Percentiles rank a stretch among this genome's conserved stretches.
Conservation (phyloP, 2,113 vertebrate genomes). For the Poicephalus gulielmi region DNA sequence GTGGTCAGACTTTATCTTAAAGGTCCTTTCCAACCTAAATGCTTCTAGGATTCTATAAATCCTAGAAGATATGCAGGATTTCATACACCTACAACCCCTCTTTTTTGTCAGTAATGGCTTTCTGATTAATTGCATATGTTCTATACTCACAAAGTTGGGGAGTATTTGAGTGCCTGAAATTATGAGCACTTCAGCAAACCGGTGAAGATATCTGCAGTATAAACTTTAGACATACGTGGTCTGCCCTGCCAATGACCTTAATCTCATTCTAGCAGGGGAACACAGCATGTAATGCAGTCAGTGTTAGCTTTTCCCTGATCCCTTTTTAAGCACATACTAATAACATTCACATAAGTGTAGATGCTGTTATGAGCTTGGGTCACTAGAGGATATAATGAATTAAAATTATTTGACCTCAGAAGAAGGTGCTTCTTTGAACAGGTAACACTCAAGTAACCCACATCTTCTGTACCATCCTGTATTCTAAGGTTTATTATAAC, state of each 20-base stretch:
- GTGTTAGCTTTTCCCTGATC: not conserved
- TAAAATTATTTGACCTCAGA: not conserved
- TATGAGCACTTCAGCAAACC: not conserved
- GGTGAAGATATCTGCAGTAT: not conserved
- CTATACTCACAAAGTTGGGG: not conserved
- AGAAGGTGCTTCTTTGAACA: not conserved
- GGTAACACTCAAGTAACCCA: not conserved
- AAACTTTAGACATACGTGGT: not conserved
- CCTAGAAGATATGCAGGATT: not conserved
- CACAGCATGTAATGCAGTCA: not conserved
- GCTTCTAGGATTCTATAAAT: not conserved
- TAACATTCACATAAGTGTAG: not conserved
- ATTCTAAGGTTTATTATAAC: not conserved
- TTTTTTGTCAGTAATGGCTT: not conserved
- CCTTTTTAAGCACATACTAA: not conserved
- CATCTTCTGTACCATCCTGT: not conserved
- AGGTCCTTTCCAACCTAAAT: not conserved
- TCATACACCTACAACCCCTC: not conserved
- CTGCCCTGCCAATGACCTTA: conserved; percentile 38
- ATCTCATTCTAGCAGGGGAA: not conserved
- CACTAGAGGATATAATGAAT: not conserved
- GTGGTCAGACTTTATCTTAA: not conserved
- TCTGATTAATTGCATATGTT: not conserved
- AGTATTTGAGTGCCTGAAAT: not conserved
- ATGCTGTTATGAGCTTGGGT: not conserved